Percentiles rank a stretch among this genome's conserved stretches.
Conservation (phyloP, 2,797 vertebrate genomes). For the Enteromius viviparus region DNA sequence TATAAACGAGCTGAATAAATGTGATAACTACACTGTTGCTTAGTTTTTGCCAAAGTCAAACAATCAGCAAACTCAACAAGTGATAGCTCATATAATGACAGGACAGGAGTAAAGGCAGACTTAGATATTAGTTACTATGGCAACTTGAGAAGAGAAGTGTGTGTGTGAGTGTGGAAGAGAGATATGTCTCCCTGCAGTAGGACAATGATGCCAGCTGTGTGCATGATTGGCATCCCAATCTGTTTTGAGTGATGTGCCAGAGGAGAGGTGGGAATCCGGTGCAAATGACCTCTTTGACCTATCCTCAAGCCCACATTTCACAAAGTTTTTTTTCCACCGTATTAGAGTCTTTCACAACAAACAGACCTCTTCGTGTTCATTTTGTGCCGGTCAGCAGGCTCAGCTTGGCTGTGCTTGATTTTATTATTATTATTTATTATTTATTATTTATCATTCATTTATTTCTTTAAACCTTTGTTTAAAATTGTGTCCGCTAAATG, state of each 20-base stretch:
- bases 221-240: conserved; percentile 64
- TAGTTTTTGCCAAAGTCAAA: conserved; percentile 60
- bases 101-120: conserved; percentile 49
- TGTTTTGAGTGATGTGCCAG: conserved; percentile 60
- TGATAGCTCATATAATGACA: conserved; percentile 39
- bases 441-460: background rate
- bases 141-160: conserved; percentile 50
- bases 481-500: background rate
- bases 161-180: conserved; percentile 35
- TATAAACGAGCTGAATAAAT: conserved; percentile 56
- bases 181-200: conserved; percentile 47
- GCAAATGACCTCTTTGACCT: conserved; percentile 50
- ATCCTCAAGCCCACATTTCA: conserved; percentile 35
- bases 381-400: conserved; percentile 24
- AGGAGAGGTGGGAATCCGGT: conserved; percentile 49
- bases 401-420: background rate
- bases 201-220: conserved; percentile 51
- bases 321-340: conserved; percentile 35
- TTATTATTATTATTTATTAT: background rate
- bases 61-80: conserved; percentile 55
- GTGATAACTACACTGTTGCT: conserved; percentile 45
- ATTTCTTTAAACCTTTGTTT: background rate
- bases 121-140: conserved; percentile 61
- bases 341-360: conserved; percentile 41
- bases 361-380: conserved; percentile 25